Base-by-base conservation (phyloP, 2,797 vertebrate genomes). In the Lates japonicus region DNA sequence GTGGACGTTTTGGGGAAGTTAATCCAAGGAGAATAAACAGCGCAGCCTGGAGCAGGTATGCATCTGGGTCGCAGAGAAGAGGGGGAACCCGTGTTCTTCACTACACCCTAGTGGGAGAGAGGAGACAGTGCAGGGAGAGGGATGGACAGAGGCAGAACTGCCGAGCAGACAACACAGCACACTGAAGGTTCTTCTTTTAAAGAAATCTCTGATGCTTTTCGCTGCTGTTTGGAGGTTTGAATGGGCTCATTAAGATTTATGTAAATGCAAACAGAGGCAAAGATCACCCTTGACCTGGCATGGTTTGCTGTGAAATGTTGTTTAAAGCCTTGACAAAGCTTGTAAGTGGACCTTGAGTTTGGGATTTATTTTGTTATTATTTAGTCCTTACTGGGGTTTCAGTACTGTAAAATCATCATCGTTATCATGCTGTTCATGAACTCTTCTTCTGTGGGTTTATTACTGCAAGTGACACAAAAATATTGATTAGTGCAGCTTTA, bases 71-170 rank as follows among this genome's bases (percentile, higher is more conserved):
- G n/a, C n/a, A n/a, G n/a, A n/a, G 62, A 7, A 5, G 29, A 64
- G 16, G 68, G 31, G 9, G 19, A 90, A n/a, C n/a, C n/a, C 1
- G 3, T 63, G 88, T 85, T 85, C 89, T 93, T 90, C 82, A 72
- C 91, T 93, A 75, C 92, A 77, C 88, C 90, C 93, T 92, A 79
- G 91, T 94, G 94, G 91, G 29, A 51, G 58, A 39, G 74, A 52
- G 35, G 51, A 39, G 69, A 20, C 42, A 86, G 61, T 89, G 68
- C 93, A 85, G 63, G 63, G n/a, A n/a, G 29, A 19, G 2, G 31
- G 66, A 22, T 0, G 14, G 69, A 44, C 51, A 7, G 44, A 37
- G 55, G 35, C 0, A 1, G 7, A 41, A 3, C 3, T 2, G 2
- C 4, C 8, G 20, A n/a, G 25, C 25, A 29, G 25, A 29, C 25